Percentiles rank a stretch among this genome's conserved stretches.
Evolutionary conservation across 2,113 vertebrate species (phyloP).

Genomic region (Chrysochloris asiatica): DNA sequence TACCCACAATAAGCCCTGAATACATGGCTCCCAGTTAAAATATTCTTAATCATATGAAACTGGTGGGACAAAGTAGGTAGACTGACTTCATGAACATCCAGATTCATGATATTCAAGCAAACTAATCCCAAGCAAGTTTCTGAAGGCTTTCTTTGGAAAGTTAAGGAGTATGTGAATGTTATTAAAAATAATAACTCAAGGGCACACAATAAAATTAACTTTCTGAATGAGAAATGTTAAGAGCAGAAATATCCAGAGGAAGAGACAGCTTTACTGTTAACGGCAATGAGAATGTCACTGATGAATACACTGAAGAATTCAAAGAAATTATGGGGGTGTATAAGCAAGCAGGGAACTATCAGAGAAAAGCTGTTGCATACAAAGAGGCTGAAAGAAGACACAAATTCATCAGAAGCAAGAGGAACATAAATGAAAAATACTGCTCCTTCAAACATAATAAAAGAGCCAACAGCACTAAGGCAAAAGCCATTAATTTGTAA

Average conservation of each 20-base stretch:
- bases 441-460: background rate
- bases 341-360: constrained; percentile 40
- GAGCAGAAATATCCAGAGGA: constrained; percentile 11
- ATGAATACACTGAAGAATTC: constrained; percentile 42
- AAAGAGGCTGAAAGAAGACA: constrained; percentile 30
- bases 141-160: constrained; percentile 42
- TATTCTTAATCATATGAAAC: background rate
- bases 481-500: constrained; percentile 7
- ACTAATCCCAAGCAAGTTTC: background rate
- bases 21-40: background rate
- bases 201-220: constrained; percentile 55
- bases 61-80: background rate
- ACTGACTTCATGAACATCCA: background rate
- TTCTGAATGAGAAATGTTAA: constrained; percentile 42
- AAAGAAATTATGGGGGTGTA: constrained; percentile 44
- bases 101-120: background rate
- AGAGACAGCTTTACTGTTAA: background rate
- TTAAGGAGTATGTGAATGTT: background rate
- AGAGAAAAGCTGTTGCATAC: background rate
- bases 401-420: background rate
- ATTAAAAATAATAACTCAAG: constrained; percentile 58
- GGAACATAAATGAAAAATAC: constrained; percentile 8
- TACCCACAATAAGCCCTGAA: background rate
- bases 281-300: constrained; percentile 11
- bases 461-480: background rate